phyloP scores from a whole-genome alignment of 2,797 vertebrate genomes.

The Benthosema pterotum region DNA sequence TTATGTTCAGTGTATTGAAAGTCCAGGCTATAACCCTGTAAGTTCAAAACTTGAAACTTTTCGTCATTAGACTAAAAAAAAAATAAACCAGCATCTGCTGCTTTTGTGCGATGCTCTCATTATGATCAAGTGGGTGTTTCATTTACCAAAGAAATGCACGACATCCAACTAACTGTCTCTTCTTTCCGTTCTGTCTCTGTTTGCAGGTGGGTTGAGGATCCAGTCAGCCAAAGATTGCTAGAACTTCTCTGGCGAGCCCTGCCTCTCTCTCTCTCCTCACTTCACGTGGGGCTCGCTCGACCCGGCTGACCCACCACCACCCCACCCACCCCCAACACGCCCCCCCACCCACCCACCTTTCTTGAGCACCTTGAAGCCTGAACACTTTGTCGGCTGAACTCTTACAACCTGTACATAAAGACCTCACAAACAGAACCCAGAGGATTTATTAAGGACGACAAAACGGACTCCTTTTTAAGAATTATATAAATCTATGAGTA shows the following conservation, averaged over 20 bases:
- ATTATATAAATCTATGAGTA: constrained; percentile 85
- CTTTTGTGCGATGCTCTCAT: no score
- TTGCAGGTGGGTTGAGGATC: constrained; percentile 78
- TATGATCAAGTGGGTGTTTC: no score
- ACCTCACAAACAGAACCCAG: constrained; percentile 66
- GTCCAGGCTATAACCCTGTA: no score
- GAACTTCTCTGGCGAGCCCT: constrained; percentile 49
- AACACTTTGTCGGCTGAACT: constrained; percentile 50
- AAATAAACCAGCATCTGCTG: no score
- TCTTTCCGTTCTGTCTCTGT: constrained; percentile 34
- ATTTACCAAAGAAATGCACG: no score
- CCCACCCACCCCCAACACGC: background rate
- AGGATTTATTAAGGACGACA: constrained; percentile 75
- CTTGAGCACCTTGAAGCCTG: constrained; percentile 51
- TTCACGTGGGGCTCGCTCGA: no score
- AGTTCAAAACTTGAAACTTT: no score
- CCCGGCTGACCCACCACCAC: no score
- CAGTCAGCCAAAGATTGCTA: constrained; percentile 83
- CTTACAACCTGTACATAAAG: constrained; percentile 77
- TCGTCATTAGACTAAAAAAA: no score
- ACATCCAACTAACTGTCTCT: constrained; percentile 4
- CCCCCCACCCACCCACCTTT: constrained; percentile 14
- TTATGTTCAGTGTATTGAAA: no score
- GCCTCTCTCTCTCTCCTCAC: constrained; percentile 10
- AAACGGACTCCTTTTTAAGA: constrained; percentile 71